A percentile compares a stretch with the other conserved stretches of the same genome.
Evolutionary conservation across 2,888 invertebrate genomes (phyloP).

Genomic region (Platycnemis pennipes): DNA sequence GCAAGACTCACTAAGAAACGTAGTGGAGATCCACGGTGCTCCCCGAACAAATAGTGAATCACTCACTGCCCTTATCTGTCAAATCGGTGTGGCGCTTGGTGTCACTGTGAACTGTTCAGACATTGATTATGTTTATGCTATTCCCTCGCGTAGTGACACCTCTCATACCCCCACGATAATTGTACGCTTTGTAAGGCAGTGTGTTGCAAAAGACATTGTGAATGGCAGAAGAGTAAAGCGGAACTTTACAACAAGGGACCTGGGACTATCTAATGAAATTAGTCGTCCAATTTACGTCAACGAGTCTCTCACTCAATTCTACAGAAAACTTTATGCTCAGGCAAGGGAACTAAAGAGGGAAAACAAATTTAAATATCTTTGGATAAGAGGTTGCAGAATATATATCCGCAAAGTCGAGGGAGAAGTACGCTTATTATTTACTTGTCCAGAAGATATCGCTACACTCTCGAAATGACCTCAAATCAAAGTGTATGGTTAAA

Average conservation of each 20-base stretch:
- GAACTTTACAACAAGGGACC: not conserved
- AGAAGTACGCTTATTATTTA: not conserved
- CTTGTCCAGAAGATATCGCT: not conserved
- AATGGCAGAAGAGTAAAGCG: not conserved
- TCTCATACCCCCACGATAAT: not conserved
- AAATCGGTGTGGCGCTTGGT: not conserved
- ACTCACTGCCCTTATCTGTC: not conserved
- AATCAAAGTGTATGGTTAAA: not conserved
- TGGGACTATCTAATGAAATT: not conserved
- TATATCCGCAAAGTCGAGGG: not conserved
- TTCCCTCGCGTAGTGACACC: not conserved
- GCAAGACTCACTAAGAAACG: too few species aligned
- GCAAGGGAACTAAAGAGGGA: not conserved
- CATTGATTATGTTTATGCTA: not conserved
- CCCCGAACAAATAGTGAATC: too few species aligned
- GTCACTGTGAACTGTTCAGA: not conserved
- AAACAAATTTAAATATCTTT: too few species aligned
- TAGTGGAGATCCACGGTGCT: too few species aligned
- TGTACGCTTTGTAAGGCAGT: not conserved
- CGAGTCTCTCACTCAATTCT: not conserved
- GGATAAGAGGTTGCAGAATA: not conserved
- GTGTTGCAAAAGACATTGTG: not conserved
- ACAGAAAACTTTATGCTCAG: not conserved
- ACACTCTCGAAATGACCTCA: not conserved
- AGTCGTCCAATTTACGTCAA: not conserved